phyloP scores from a whole-genome alignment of 2,113 vertebrate genomes.

The Ophthalmolycus amberensis region DNA sequence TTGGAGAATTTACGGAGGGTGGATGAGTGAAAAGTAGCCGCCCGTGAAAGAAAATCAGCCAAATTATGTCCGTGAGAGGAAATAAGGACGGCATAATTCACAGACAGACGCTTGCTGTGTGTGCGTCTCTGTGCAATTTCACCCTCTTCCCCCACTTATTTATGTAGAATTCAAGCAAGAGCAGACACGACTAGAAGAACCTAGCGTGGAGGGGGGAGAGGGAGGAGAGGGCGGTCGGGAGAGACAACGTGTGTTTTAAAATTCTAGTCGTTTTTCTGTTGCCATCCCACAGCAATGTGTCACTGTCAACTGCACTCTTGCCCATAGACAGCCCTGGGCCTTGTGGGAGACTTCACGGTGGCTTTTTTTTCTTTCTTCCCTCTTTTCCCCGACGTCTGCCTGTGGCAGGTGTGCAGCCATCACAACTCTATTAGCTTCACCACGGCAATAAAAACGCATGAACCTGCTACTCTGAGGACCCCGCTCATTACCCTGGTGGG shows the following conservation, averaged over 20 bases:
- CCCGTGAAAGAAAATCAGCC: conserved; percentile 54
- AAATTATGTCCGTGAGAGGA: conserved; percentile 58
- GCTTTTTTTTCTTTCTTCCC: conserved; percentile 30
- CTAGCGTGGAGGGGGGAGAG: neutral
- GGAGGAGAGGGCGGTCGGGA: neutral
- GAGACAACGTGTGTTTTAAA: conserved; percentile 72
- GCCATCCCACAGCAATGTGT: conserved; percentile 82
- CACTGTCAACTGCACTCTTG: conserved; percentile 84
- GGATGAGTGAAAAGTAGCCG: conserved; percentile 60
- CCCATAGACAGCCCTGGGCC: conserved; percentile 78
- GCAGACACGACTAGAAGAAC: conserved; percentile 13
- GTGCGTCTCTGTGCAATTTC: conserved; percentile 37
- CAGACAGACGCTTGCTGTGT: conserved; percentile 46
- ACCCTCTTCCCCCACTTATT: conserved; percentile 54
- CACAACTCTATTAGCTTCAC: conserved; percentile 86
- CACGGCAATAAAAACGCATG: conserved; percentile 83
- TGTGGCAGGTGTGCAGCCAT: conserved; percentile 84
- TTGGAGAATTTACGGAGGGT: conserved; percentile 69
- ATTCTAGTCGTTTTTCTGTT: conserved; percentile 81
- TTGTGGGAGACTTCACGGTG: conserved; percentile 83
- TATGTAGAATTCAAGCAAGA: conserved; percentile 62
- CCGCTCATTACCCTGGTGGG: conserved; percentile 76
- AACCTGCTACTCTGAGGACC: conserved; percentile 79
- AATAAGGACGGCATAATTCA: conserved; percentile 51
- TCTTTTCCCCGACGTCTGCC: conserved; percentile 41